Evolutionary conservation across 2,113 vertebrate species (phyloP).

Genomic region (Uria lomvia): DNA sequence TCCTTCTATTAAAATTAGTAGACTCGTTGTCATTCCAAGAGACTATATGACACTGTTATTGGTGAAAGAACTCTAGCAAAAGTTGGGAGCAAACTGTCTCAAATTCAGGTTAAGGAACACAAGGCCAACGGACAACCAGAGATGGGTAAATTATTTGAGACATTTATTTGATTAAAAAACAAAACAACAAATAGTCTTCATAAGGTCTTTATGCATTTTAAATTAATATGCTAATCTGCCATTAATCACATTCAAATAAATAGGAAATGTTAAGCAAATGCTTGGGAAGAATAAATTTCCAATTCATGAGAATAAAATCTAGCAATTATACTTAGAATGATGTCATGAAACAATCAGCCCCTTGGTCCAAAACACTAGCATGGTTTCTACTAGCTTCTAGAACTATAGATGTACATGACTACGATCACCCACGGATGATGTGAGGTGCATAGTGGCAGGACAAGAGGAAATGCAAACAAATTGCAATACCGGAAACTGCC

Average conservation of each 20-base stretch:
- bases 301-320: not conserved
- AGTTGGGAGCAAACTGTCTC: not conserved
- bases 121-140: not conserved
- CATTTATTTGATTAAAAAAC: not conserved
- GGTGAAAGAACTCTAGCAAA: not conserved
- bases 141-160: not conserved
- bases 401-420: not conserved
- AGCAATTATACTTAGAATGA: not conserved
- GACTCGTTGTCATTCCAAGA: not conserved
- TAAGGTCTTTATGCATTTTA: not conserved
- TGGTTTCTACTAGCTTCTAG: not conserved
- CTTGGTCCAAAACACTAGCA: not conserved
- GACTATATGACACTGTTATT: not conserved
- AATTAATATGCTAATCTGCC: not conserved
- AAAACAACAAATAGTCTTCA: not conserved
- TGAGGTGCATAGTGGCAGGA: not conserved
- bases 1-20: not conserved
- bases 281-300: not conserved
- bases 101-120: not conserved
- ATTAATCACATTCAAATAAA: not conserved
- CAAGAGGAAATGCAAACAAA: not conserved
- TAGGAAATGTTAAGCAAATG: not conserved
- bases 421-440: fast-evolving
- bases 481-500: not conserved
- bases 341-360: not conserved